Percentiles rank a stretch among this genome's conserved stretches.
These are phyloP conservation scores for Virgularia gustaviana DNA, from an alignment of 92 coral and sea anemone species.

Conservation along the genomic window DNA sequence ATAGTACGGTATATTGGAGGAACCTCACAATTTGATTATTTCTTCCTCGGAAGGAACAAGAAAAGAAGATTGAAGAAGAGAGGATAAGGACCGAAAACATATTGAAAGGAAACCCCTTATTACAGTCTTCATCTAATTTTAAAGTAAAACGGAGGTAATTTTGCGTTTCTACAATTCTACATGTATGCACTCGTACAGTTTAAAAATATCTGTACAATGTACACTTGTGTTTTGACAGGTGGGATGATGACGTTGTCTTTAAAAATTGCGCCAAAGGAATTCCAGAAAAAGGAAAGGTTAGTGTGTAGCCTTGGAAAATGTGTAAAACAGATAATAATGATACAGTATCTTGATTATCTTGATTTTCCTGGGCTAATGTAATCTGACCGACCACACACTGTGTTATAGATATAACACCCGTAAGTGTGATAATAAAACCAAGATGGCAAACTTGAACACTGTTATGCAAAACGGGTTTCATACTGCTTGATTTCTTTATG, in stretches of 20 bases:
- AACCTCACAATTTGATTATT: neutral
- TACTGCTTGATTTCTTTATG: no score
- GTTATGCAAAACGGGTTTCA: no score
- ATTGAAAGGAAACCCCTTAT: conserved; percentile 89
- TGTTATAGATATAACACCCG: neutral
- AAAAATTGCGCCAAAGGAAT: conserved; percentile 98
- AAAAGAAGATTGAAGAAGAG: conserved; percentile 91
- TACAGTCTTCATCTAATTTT: conserved; percentile 77
- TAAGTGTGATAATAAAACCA: no score
- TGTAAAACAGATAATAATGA: neutral
- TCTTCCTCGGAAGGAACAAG: conserved; percentile 69
- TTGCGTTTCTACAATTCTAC: neutral
- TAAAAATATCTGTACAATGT: neutral
- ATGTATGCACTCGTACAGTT: neutral
- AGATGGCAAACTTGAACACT: no score
- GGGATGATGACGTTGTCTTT: conserved; percentile 99
- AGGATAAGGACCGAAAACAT: conserved; percentile 93
- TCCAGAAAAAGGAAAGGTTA: conserved; percentile 68
- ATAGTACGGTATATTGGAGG: neutral
- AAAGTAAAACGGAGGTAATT: conserved; percentile 86
- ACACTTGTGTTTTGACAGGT: conserved; percentile 48
- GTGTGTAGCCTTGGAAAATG: neutral
- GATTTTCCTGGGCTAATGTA: no score
- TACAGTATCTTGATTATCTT: neutral
- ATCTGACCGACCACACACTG: no score